A percentile compares a stretch with the other conserved stretches of the same genome.
Evolutionary conservation across 35 echinoderm and acorn worm species (phyloP).

Genomic region (Heliocidaris tuberculata): DNA sequence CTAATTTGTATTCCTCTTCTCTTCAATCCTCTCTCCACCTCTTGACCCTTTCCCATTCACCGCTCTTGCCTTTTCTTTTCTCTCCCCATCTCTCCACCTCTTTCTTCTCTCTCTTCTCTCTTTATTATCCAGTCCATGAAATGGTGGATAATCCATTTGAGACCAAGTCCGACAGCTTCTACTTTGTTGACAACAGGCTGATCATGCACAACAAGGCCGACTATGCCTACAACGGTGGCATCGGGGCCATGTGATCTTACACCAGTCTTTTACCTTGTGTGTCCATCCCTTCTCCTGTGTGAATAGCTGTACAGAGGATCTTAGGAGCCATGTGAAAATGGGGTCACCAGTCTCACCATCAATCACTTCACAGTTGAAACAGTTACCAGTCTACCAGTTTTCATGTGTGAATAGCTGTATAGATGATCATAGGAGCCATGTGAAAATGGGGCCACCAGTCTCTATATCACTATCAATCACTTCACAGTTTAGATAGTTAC

Average conservation of each 20-base stretch:
- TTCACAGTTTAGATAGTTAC: neutral
- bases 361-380: no score
- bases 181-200: conserved; percentile 98
- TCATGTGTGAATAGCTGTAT: neutral
- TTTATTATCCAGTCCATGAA: conserved; percentile 82
- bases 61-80: neutral
- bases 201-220: conserved; percentile 99
- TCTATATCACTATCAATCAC: neutral
- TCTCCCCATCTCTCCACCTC: neutral
- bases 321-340: conserved; percentile 4
- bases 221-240: conserved; percentile 97
- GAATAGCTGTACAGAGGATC: neutral
- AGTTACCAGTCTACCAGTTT: neutral
- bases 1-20: neutral
- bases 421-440: neutral
- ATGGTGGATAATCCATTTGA: conserved; percentile 96
- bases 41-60: neutral
- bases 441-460: neutral
- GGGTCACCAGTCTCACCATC: conserved; percentile 32
- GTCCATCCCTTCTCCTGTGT: conserved; percentile 9
- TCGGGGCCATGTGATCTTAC: conserved; percentile 85
- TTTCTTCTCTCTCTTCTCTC: neutral
- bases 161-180: conserved; percentile 99
- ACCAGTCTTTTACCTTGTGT: conserved; percentile 4
- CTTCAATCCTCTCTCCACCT: neutral